phyloP scores from a whole-genome alignment of 2,888 invertebrate species.

The Arge pagana region DNA sequence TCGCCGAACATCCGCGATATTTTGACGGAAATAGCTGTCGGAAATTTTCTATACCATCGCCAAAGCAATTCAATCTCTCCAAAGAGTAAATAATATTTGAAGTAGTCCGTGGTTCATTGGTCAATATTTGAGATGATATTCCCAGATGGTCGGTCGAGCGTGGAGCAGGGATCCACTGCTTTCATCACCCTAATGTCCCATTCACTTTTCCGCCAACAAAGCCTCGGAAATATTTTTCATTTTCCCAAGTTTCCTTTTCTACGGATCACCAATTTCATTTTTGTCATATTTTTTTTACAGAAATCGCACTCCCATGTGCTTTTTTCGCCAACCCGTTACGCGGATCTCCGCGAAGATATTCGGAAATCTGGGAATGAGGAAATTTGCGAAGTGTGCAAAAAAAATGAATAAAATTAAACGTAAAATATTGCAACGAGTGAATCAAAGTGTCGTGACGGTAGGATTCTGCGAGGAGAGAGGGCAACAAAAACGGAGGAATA shows the following conservation, averaged over 20 bases:
- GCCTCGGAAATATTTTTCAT: slow-evolving; percentile 42
- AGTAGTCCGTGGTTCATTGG: slow-evolving; percentile 30
- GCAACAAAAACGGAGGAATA: no score
- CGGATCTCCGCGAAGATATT: no score
- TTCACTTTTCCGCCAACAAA: slow-evolving; percentile 18
- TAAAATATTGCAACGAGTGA: no score
- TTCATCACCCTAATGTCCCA: slow-evolving; percentile 25
- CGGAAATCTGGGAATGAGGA: no score
- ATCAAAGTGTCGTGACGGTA: no score
- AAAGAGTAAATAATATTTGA: slow-evolving; percentile 36
- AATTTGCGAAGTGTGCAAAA: no score
- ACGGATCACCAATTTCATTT: no score
- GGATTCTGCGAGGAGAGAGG: no score
- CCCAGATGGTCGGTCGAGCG: slow-evolving; percentile 24
- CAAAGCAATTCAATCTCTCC: slow-evolving; percentile 22
- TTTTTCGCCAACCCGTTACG: no score
- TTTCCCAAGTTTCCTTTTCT: slow-evolving; percentile 26
- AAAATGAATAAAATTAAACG: no score
- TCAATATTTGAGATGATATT: slow-evolving; percentile 37
- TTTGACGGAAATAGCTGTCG: background rate
- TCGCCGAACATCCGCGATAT: background rate
- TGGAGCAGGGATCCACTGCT: slow-evolving; percentile 15
- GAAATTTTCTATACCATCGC: slow-evolving; percentile 7
- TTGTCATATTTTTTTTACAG: no score
- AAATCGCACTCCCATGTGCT: no score